These are phyloP conservation scores for Sinocyclocheilus rhinocerous DNA, from an alignment of 2,113 vertebrate species.

Conservation along the genomic window DNA sequence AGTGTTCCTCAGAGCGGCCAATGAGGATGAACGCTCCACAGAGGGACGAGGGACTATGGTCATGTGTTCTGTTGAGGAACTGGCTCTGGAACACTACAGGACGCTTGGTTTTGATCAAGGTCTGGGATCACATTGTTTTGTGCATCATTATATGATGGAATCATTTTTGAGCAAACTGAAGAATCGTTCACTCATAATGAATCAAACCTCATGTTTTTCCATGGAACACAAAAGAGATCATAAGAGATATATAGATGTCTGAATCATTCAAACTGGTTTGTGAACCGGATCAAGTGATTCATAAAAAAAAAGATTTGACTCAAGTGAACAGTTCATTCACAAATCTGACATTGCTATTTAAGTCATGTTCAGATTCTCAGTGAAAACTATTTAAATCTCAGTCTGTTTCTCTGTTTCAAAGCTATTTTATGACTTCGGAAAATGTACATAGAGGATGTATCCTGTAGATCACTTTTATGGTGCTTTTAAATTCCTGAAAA, in stretches of 20 bases:
- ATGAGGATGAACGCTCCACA: constrained; percentile 51
- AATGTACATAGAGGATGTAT: too few species aligned
- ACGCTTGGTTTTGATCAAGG: too few species aligned
- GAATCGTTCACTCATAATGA: not conserved
- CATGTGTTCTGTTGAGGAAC: constrained; percentile 84
- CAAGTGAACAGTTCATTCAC: not conserved
- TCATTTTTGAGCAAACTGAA: too few species aligned
- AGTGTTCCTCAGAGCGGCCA: constrained; percentile 81
- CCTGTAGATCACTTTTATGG: too few species aligned
- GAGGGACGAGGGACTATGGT: constrained; percentile 66
- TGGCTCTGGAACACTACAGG: too few species aligned
- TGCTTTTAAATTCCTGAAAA: too few species aligned
- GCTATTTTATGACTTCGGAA: too few species aligned
- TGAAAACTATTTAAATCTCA: not conserved
- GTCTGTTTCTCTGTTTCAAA: not conserved
- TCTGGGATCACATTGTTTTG: not conserved
- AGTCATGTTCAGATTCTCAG: not conserved
- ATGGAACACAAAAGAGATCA: not conserved
- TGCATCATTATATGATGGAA: not conserved
- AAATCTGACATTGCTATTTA: not conserved
- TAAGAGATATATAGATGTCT: not conserved
- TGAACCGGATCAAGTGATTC: not conserved
- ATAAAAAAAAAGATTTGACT: not conserved
- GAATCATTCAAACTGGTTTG: not conserved
- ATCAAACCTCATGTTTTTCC: not conserved